phyloP scores from a whole-genome alignment of 2,113 vertebrate genomes.

The Spea bombifrons region DNA sequence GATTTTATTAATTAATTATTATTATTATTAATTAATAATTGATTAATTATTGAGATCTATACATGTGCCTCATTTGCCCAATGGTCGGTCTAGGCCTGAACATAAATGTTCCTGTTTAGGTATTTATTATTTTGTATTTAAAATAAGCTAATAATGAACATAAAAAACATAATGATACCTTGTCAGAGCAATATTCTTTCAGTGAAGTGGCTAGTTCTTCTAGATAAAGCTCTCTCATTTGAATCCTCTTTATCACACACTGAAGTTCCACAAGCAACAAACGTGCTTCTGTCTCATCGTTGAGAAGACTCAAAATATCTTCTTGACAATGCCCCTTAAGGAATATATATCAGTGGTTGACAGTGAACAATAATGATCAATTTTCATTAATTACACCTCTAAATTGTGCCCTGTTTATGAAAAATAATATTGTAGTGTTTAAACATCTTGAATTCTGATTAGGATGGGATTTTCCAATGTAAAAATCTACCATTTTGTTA shows the following conservation, averaged over 20 bases:
- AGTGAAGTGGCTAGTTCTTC: constrained; percentile 41
- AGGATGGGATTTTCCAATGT: too few species aligned
- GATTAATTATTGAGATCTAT: too few species aligned
- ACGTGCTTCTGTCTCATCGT: constrained; percentile 6
- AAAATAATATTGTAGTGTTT: too few species aligned
- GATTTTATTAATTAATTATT: too few species aligned
- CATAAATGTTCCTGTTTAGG: too few species aligned
- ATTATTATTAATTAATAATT: too few species aligned
- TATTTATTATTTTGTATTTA: neutral
- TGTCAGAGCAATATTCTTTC: constrained; percentile 36
- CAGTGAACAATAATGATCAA: neutral
- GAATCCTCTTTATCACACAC: constrained; percentile 29
- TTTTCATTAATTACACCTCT: neutral
- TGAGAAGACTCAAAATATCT: constrained; percentile 27
- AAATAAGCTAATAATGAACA: neutral
- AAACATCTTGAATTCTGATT: too few species aligned
- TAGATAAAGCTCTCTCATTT: constrained; percentile 52
- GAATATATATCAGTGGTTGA: neutral
- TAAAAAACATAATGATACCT: constrained; percentile 47
- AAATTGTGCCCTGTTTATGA: too few species aligned
- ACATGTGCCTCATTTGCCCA: too few species aligned
- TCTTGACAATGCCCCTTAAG: constrained; percentile 4
- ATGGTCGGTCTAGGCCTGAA: too few species aligned
- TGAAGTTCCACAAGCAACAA: constrained; percentile 47
- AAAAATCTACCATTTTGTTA: too few species aligned